phyloP scores from a whole-genome alignment of 2,797 vertebrate species.

The Acridotheres tristis region DNA sequence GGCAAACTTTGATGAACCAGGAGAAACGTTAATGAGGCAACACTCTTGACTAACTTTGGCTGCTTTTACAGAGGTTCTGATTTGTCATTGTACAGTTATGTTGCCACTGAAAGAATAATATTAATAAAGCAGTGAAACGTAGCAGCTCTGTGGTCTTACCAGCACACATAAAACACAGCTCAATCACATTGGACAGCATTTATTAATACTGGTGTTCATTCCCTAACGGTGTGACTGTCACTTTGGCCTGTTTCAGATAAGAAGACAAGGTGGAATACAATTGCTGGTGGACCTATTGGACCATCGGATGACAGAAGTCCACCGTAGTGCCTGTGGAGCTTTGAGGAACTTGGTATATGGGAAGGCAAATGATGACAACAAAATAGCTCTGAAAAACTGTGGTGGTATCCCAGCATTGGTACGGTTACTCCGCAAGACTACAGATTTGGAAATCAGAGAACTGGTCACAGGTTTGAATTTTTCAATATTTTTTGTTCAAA shows the following conservation, averaged over 20 bases:
- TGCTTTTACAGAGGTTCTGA: background rate
- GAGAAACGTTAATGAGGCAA: background rate
- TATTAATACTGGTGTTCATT: background rate
- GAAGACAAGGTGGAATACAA: slow-evolving; percentile 95
- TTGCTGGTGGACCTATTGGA: slow-evolving; percentile 95
- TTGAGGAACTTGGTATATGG: slow-evolving; percentile 96
- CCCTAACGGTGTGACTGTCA: background rate
- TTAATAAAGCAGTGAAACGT: fast-evolving
- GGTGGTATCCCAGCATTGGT: slow-evolving; percentile 96
- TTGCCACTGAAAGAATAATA: background rate
- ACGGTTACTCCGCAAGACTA: slow-evolving; percentile 92
- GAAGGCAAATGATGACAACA: slow-evolving; percentile 98
- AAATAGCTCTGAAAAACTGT: slow-evolving; percentile 96
- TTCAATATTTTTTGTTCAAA: background rate
- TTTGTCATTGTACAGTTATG: background rate
- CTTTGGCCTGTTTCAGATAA: slow-evolving; percentile 84
- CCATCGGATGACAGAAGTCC: slow-evolving; percentile 97
- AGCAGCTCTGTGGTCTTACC: background rate
- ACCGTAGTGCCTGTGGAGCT: slow-evolving; percentile 96
- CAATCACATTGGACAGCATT: background rate
- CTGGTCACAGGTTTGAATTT: slow-evolving; percentile 91
- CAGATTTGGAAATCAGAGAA: slow-evolving; percentile 95
- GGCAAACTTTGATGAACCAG: background rate
- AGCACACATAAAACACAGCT: background rate
- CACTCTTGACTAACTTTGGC: background rate